These are phyloP conservation scores for Acanthisitta chloris DNA, from an alignment of 2,113 vertebrate species.

Conservation along the genomic window DNA sequence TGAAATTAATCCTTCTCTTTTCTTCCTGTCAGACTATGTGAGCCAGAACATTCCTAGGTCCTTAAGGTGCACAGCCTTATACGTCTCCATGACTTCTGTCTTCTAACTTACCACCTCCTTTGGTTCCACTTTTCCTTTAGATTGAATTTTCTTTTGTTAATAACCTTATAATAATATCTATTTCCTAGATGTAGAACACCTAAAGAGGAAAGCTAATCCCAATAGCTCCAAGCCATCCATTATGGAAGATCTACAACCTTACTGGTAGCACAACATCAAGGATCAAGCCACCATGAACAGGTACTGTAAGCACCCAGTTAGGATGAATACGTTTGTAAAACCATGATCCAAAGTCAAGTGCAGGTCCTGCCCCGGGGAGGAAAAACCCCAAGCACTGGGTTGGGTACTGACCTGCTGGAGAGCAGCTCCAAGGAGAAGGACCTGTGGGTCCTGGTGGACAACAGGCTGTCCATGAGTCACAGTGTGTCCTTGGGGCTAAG, in stretches of 20 bases:
- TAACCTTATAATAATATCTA: background rate
- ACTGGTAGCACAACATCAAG: background rate
- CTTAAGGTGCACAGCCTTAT: background rate
- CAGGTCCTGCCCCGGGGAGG: no score
- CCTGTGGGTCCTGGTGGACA: no score
- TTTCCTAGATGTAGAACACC: background rate
- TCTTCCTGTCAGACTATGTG: background rate
- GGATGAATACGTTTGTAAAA: background rate
- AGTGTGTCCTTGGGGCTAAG: no score
- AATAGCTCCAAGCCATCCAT: background rate
- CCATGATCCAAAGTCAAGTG: no score
- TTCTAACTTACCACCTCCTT: background rate
- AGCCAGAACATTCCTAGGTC: background rate
- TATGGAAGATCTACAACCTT: background rate
- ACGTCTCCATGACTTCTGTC: background rate
- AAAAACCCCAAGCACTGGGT: no score
- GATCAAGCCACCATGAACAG: background rate
- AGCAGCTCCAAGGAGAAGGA: no score
- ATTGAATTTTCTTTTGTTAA: background rate
- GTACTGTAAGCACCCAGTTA: background rate
- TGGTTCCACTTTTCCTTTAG: background rate
- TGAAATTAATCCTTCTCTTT: background rate
- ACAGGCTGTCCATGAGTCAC: no score
- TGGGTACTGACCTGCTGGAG: no score
- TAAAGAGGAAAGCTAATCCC: background rate